These are phyloP conservation scores for Girardia tigrina DNA, from an alignment of 2,888 invertebrate genomes.

Conservation along the genomic window DNA sequence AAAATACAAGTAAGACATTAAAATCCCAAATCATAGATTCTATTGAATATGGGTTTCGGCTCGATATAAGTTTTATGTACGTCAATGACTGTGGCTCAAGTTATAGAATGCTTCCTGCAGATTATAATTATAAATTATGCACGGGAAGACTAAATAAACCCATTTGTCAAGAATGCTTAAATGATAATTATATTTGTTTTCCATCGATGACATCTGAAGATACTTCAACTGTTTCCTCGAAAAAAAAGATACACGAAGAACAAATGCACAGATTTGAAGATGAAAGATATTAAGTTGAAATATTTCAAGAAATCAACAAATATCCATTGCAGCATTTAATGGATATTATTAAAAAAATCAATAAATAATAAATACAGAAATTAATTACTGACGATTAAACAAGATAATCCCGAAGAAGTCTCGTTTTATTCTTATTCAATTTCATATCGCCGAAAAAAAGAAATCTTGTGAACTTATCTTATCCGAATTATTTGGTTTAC, in stretches of 20 bases:
- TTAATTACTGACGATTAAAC: too few species aligned
- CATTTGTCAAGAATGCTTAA: not conserved
- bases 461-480: too few species aligned
- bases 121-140: not conserved
- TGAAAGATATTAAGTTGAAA: not conserved
- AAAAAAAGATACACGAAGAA: constrained; percentile 1
- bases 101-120: not conserved
- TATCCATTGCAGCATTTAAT: not conserved
- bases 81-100: not conserved
- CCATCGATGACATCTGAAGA: not conserved
- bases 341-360: not conserved
- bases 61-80: not conserved
- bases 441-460: too few species aligned
- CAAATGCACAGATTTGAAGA: not conserved
- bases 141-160: not conserved
- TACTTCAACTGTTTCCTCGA: not conserved
- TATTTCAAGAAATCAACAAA: constrained; percentile 16
- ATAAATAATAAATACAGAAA: too few species aligned
- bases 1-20: too few species aligned
- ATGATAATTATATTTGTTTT: not conserved
- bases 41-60: too few species aligned
- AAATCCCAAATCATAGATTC: too few species aligned
- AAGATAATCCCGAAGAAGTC: too few species aligned
- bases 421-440: too few species aligned
- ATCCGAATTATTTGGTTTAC: too few species aligned